Percentiles rank a stretch among this genome's conserved stretches.
Conservation (phyloP, 1,140 invertebrate species). For the Wasmannia auropunctata region DNA sequence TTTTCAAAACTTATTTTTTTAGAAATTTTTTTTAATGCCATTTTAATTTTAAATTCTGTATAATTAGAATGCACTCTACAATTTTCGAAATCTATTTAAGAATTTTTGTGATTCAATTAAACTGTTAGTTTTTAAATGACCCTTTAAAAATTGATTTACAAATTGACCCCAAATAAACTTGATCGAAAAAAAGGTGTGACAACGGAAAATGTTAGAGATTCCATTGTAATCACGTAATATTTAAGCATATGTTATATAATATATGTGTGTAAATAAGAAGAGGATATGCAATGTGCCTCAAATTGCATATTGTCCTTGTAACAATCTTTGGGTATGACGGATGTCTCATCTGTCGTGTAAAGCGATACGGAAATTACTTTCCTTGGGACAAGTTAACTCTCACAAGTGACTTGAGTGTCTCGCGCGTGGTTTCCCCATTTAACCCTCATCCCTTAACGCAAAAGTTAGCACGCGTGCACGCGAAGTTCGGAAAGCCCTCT, state of each 20-base stretch:
- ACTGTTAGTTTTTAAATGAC: too few species aligned
- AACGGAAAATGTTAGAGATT: too few species aligned
- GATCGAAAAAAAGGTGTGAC: too few species aligned
- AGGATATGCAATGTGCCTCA: neutral
- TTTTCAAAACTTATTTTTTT: too few species aligned
- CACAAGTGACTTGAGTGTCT: neutral
- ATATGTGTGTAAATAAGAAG: neutral
- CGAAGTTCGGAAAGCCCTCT: neutral
- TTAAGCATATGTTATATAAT: neutral
- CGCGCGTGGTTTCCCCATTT: neutral
- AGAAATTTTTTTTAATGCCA: too few species aligned
- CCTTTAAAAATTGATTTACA: too few species aligned
- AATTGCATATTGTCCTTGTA: neutral
- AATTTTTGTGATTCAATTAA: too few species aligned
- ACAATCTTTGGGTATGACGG: neutral
- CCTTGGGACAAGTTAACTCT: constrained; percentile 4
- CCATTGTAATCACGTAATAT: too few species aligned
- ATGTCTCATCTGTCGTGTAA: neutral
- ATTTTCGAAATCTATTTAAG: too few species aligned
- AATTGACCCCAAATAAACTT: too few species aligned
- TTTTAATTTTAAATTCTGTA: too few species aligned
- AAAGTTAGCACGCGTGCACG: constrained; percentile 14
- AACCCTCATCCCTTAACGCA: constrained; percentile 14
- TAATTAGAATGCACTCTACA: too few species aligned
- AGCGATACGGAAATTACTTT: constrained; percentile 5